Conservation (phyloP, 2,113 vertebrate species). For the Hydrolagus affinis region DNA sequence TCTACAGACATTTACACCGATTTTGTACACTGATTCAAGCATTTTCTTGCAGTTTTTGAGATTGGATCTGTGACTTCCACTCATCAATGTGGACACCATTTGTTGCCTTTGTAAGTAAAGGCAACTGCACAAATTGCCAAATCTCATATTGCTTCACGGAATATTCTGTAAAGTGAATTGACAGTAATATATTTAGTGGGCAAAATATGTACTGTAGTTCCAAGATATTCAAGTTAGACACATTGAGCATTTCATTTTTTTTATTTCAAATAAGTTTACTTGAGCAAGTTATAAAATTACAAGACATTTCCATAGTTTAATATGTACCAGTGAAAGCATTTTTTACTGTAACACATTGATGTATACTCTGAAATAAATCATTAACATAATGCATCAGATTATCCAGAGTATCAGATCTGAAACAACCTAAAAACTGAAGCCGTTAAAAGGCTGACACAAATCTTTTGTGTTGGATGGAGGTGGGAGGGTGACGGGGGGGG, state of each 20-base stretch:
- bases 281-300: conserved; percentile 24
- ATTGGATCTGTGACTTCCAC: too few relatives aligned
- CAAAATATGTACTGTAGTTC: too few relatives aligned
- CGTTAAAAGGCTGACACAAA: background rate
- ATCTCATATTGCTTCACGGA: too few relatives aligned
- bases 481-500: too few relatives aligned
- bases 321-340: background rate
- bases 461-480: background rate
- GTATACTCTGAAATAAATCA: background rate
- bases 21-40: too few relatives aligned
- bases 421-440: background rate
- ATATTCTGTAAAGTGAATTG: too few relatives aligned
- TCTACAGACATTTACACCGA: too few relatives aligned
- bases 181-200: too few relatives aligned
- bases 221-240: background rate
- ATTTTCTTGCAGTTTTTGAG: too few relatives aligned
- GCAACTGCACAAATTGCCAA: too few relatives aligned
- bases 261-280: background rate
- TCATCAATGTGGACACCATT: too few relatives aligned
- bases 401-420: background rate
- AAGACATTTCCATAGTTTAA: background rate
- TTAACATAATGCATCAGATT: background rate
- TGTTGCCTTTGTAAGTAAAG: too few relatives aligned
- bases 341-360: background rate
- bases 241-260: background rate